Evolutionary conservation across 2,888 invertebrate genomes (phyloP), one percentile per base, ranked within the genome.

Genomic region (Spialia ferax): DNA sequence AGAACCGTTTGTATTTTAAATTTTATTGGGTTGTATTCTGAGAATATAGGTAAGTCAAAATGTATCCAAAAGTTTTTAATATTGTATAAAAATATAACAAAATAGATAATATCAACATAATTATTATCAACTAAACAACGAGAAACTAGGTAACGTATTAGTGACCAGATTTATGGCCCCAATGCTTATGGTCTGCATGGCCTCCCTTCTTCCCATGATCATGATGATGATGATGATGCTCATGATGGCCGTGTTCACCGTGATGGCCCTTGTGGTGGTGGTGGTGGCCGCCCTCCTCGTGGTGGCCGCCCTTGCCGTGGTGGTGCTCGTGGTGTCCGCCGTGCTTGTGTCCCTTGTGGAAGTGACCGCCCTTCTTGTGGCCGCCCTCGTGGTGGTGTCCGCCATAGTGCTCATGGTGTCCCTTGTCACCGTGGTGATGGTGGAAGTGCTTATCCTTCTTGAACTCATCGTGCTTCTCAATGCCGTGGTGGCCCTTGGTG

Each of bases 191-290:
- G 77, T 96, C 95, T 73, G 96, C 96, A 76, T 96, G 96, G 59
- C 96, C 97, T 48, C 97, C 97, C 85, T 97, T 97, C 89, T 97
- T 96, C 78, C 95, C 97, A 77, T 96, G 95, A 67, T 96, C 95
- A 78, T 96, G 95, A 70, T 26, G 26, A 26, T 26, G 26, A 26
- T 26, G 26, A 26, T 26, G 26, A 26, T 26, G 26, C 26, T 26
- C 26, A 1, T 26, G 26, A 26, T 32, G 32, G 8, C 94, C 94
- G 86, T 95, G 97, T 91, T 97, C 96, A 69, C 95, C 97, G 78
- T 96, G 95, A 74, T 96, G 95, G 82, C 96, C 95, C 71, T 96
- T 96, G 85, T 42, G 42, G 15, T 42, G 10, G 11, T 94, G 94
- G 86, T 95, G 97, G 91, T 97, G 96, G 69, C 96, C 97, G 78